Evolutionary conservation across 2,797 vertebrate species (phyloP).

Genomic region (Pseudopleuronectes americanus): DNA sequence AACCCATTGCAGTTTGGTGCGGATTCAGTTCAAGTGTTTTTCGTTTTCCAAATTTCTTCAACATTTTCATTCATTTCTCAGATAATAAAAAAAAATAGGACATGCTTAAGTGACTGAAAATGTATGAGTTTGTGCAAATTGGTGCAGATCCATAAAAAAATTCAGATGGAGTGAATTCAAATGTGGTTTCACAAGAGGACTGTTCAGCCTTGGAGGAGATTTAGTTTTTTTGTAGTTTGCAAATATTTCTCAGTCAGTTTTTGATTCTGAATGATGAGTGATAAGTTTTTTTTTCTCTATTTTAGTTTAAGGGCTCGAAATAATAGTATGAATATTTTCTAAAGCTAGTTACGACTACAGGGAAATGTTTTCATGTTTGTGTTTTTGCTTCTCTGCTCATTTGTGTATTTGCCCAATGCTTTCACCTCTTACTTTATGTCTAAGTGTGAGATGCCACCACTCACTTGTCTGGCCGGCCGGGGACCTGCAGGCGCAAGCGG

Average conservation of each 20-base stretch:
- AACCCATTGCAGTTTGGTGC: too few species aligned
- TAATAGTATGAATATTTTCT: too few species aligned
- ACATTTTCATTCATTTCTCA: too few species aligned
- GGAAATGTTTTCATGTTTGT: background rate
- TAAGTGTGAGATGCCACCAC: constrained; percentile 60
- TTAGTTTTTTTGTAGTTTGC: background rate
- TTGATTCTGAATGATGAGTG: background rate
- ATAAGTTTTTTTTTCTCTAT: background rate
- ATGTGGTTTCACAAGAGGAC: too few species aligned
- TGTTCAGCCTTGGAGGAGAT: too few species aligned
- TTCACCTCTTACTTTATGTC: constrained; percentile 12
- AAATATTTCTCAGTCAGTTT: background rate
- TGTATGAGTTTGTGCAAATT: background rate
- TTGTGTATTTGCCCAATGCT: background rate
- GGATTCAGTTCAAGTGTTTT: too few species aligned
- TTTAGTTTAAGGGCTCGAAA: too few species aligned
- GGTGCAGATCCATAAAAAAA: too few species aligned
- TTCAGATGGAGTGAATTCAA: too few species aligned
- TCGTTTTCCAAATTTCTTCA: too few species aligned
- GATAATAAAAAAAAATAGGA: too few species aligned
- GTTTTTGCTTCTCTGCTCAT: background rate
- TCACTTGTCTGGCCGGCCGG: constrained; percentile 95
- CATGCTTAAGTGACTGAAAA: too few species aligned
- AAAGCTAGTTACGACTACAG: background rate
- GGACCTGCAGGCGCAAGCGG: constrained; percentile 93